These are phyloP conservation scores for Sciurus vulgaris DNA, from an alignment of 2,797 vertebrate genomes.

Conservation along the genomic window DNA sequence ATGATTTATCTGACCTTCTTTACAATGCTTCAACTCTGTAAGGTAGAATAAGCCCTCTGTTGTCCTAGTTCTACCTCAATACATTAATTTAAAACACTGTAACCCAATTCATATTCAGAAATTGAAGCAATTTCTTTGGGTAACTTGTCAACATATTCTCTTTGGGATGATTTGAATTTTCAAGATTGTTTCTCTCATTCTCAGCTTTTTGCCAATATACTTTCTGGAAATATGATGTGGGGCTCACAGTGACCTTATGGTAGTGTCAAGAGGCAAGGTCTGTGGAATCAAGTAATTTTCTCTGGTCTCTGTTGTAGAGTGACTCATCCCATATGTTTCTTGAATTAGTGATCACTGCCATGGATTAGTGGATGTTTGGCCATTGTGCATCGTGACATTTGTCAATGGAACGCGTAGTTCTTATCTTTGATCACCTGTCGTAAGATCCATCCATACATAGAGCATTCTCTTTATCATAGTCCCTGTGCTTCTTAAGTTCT, in stretches of 20 bases:
- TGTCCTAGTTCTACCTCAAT: fast-evolving
- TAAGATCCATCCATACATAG: background rate
- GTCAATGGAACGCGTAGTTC: too few relatives aligned
- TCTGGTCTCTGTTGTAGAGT: background rate
- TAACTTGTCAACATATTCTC: background rate
- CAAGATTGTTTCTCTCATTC: background rate
- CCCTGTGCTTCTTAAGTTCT: background rate
- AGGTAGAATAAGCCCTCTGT: background rate
- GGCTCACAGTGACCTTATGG: background rate
- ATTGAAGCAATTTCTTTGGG: background rate
- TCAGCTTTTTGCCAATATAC: background rate
- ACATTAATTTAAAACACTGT: background rate
- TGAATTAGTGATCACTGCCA: background rate
- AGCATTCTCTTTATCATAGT: background rate
- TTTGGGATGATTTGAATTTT: background rate
- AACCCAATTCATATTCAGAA: background rate
- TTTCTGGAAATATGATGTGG: background rate
- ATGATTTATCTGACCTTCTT: background rate
- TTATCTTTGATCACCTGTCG: too few relatives aligned
- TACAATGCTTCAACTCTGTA: background rate
- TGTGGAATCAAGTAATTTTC: background rate
- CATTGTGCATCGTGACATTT: background rate
- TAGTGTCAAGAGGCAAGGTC: background rate
- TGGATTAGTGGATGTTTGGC: background rate
- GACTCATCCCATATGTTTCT: background rate